These are phyloP conservation scores for Lemur catta DNA, from an alignment of 2,797 vertebrate species.

Conservation along the genomic window DNA sequence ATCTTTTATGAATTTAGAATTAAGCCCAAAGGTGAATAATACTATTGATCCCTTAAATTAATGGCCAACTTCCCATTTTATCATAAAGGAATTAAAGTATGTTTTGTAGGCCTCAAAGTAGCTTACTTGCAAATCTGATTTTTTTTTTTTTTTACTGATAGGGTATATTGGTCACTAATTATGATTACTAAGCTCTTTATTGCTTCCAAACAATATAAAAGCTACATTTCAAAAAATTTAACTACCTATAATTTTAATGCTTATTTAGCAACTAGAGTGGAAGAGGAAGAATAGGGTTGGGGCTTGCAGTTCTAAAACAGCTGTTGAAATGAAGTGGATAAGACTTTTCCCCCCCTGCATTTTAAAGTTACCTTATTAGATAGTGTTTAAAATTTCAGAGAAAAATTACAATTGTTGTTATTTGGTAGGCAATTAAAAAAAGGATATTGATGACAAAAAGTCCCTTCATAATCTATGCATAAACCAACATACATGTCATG, in stretches of 20 bases:
- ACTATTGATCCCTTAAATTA: background rate
- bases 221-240: background rate
- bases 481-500: background rate
- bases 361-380: slow-evolving; percentile 43
- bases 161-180: background rate
- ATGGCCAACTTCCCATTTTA: background rate
- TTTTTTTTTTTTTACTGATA: background rate
- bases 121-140: background rate
- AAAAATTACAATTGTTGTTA: background rate
- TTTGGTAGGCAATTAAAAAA: slow-evolving; percentile 38
- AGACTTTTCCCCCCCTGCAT: background rate
- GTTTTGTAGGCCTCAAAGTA: slow-evolving; percentile 29
- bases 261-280: background rate
- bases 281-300: background rate
- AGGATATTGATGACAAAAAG: background rate
- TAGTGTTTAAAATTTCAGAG: slow-evolving; percentile 21
- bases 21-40: slow-evolving; percentile 6
- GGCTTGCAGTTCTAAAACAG: background rate
- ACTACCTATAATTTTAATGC: background rate
- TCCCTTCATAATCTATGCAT: background rate
- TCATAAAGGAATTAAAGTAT: slow-evolving; percentile 4
- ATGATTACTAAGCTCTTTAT: background rate
- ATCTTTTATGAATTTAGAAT: slow-evolving; percentile 54
- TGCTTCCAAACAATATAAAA: slow-evolving; percentile 37
- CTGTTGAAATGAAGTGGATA: background rate